phyloP scores from a whole-genome alignment of 2,888 invertebrate species.

The Tiphia femorata region DNA sequence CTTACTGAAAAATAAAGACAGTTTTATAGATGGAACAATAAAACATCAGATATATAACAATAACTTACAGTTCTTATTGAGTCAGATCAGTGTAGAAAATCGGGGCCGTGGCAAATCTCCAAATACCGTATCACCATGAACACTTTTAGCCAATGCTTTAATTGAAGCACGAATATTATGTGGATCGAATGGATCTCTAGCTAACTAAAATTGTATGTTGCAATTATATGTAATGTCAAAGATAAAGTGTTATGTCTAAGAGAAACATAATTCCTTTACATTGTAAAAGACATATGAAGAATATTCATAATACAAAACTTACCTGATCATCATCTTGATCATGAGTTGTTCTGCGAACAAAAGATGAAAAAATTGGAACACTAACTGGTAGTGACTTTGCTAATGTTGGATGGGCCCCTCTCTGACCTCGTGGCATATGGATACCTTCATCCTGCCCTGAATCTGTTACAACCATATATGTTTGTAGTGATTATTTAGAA shows the following conservation, averaged over 20 bases:
- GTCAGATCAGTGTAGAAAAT: conserved; percentile 86
- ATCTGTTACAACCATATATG: conserved; percentile 51
- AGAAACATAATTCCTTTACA: neutral
- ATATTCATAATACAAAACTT: conserved; percentile 14
- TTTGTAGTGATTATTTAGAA: neutral
- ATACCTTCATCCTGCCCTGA: conserved; percentile 75
- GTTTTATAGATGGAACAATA: conserved; percentile 31
- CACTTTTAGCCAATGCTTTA: conserved; percentile 91
- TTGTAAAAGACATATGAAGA: neutral
- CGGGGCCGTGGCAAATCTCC: conserved; percentile 89
- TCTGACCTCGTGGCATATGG: conserved; percentile 70
- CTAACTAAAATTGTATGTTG: conserved; percentile 42
- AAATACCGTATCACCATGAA: conserved; percentile 88
- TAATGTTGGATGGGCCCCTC: conserved; percentile 70
- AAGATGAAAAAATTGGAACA: conserved; percentile 76
- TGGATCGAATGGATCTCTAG: conserved; percentile 67
- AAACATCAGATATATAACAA: conserved; percentile 21
- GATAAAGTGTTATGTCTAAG: too few species aligned
- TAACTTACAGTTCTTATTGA: conserved; percentile 34
- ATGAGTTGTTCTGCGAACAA: conserved; percentile 60
- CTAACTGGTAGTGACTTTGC: conserved; percentile 86
- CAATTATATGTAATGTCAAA: conserved; percentile 6
- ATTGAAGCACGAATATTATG: conserved; percentile 92
- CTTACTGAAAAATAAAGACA: conserved; percentile 47
- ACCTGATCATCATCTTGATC: conserved; percentile 73